phyloP scores from a whole-genome alignment of 2,888 invertebrate species.

The Germaria angustata region DNA sequence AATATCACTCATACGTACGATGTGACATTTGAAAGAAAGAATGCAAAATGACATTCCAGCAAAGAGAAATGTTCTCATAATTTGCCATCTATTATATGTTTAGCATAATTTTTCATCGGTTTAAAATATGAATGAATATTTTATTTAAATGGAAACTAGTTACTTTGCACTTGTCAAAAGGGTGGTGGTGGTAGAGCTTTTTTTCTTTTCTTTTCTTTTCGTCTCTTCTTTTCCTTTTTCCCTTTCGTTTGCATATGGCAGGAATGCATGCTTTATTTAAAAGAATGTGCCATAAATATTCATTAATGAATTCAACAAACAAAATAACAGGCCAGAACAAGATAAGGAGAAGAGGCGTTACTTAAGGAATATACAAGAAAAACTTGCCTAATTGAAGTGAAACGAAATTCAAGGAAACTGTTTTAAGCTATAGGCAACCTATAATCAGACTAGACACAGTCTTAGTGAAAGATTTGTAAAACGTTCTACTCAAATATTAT shows the following conservation, averaged over 20 bases:
- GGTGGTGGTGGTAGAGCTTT: neutral
- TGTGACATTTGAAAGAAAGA: slow-evolving; percentile 1
- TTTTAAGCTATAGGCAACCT: too few relatives aligned
- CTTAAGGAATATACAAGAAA: too few relatives aligned
- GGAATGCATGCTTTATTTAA: slow-evolving; percentile 13
- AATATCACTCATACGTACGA: slow-evolving; percentile 48
- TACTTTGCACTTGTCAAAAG: neutral
- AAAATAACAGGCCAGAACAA: too few relatives aligned
- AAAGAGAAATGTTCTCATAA: slow-evolving; percentile 43
- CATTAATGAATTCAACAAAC: slow-evolving; percentile 30
- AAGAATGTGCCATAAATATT: slow-evolving; percentile 48
- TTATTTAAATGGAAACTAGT: neutral
- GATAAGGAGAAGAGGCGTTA: too few relatives aligned
- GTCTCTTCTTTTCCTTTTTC: too few relatives aligned
- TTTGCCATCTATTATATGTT: slow-evolving; percentile 46
- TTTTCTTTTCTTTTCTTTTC: neutral
- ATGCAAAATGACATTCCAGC: slow-evolving; percentile 16
- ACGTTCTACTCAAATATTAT: too few relatives aligned
- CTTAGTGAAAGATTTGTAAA: too few relatives aligned
- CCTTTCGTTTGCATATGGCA: neutral
- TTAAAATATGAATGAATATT: slow-evolving; percentile 31
- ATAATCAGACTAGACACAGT: too few relatives aligned
- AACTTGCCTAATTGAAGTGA: too few relatives aligned
- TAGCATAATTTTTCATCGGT: slow-evolving; percentile 9
- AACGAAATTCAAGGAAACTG: neutral